Base-by-base conservation (phyloP, 2,797 vertebrate species). In the Xiphophorus birchmanni region DNA sequence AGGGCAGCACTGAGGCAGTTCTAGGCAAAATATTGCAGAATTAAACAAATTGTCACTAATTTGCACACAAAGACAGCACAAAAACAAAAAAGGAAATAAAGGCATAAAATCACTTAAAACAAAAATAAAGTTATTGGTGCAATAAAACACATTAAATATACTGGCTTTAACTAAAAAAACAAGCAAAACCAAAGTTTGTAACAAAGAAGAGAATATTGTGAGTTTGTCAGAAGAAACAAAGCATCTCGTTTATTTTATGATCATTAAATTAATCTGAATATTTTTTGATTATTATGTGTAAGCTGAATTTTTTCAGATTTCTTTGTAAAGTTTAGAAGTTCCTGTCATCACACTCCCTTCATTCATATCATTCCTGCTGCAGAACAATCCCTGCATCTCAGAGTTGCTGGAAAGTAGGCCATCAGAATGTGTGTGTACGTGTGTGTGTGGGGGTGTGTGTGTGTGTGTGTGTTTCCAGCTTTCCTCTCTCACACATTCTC, bases 351-450 rank as follows among this genome's bases (percentile, higher is more conserved):
- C 75, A 82, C 77, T 75, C 67, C 79, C 74, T 84, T 84, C 87
- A 90, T 87, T 90, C 81, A 84, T 67, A 76, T n/a, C 32, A 80
- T 80, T 69, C 79, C 83, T 82, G 88, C 87, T 82, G 86, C 86
- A 84, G 82, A 82, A 90, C 63, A 79, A 84, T 84, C 82, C 85
- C 29, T 82, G 81, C 87, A 88, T 94, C 89, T 89, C 91, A 75
- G 76, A 89, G 90, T 83, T 93, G 80, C 88, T 79, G 88, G 91
- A 94, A 95, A 94, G 84, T 94, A 93, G 93, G 92, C 74, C 93
- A 93, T 85, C 80, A 69, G 77, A 82, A 74, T 85, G 79, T 81
- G 84, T 89, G 73, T 73, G 29, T 29, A 6, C 17, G 8, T 32
- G 71, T 75, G 82, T 56, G 9, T 80, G 60, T n/a, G n/a, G n/a